Conservation (phyloP, 2,113 vertebrate species). For the Pelusios castaneus region DNA sequence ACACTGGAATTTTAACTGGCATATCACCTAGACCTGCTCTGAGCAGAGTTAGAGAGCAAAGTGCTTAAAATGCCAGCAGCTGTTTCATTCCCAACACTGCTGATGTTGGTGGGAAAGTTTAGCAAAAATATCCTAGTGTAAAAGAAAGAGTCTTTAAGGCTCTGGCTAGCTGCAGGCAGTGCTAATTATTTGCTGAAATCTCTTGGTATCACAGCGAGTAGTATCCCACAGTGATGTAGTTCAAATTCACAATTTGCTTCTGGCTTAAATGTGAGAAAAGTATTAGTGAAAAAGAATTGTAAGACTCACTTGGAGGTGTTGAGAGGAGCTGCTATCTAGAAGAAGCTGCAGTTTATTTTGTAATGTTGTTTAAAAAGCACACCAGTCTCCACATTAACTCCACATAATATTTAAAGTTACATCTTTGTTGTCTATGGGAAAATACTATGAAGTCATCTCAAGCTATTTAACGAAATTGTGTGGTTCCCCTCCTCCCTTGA, state of each 20-base stretch:
- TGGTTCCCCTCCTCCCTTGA: neutral
- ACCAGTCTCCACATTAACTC: neutral
- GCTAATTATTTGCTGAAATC: slow-evolving; percentile 77
- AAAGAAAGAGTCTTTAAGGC: slow-evolving; percentile 20
- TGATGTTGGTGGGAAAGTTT: neutral
- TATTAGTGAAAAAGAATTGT: slow-evolving; percentile 37
- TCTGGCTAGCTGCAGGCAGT: slow-evolving; percentile 66
- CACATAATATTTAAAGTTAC: neutral
- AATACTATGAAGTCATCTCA: neutral
- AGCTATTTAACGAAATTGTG: slow-evolving; percentile 9
- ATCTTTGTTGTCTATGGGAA: neutral
- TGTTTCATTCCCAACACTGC: neutral
- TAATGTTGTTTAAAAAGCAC: slow-evolving; percentile 17
- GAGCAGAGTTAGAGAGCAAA: neutral
- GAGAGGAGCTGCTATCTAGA: slow-evolving; percentile 8
- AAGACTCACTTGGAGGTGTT: slow-evolving; percentile 10
- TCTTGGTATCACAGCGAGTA: slow-evolving; percentile 52
- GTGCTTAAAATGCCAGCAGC: neutral
- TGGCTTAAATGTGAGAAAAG: slow-evolving; percentile 35
- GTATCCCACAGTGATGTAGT: slow-evolving; percentile 57
- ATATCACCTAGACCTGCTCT: neutral
- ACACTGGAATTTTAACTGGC: neutral
- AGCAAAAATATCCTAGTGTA: neutral
- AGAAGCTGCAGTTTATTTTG: neutral
- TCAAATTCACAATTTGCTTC: slow-evolving; percentile 53